Evolutionary conservation across 2,797 vertebrate genomes (phyloP).

Genomic region (Oreochromis grahami): DNA sequence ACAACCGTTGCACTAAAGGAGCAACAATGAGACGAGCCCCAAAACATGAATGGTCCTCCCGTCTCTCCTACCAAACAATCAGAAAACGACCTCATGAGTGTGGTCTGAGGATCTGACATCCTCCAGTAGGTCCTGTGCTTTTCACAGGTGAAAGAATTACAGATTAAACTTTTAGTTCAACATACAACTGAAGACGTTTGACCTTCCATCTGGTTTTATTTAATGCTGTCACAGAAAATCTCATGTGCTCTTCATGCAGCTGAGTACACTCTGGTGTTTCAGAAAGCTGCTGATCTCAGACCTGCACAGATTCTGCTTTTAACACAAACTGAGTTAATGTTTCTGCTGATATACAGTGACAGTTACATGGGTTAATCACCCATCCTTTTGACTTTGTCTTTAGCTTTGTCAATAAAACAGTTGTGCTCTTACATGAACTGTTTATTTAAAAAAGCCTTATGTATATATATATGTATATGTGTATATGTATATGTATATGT

Average conservation of each 20-base stretch:
- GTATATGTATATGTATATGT: too few species aligned
- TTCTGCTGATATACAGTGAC: background rate
- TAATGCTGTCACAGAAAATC: too few species aligned
- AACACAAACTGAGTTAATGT: fast-evolving
- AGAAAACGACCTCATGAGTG: background rate
- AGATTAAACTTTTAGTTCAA: background rate
- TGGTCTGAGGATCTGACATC: background rate
- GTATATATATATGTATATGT: too few species aligned
- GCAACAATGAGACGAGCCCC: background rate
- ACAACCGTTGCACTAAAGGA: background rate
- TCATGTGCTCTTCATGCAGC: too few species aligned
- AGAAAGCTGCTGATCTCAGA: too few species aligned
- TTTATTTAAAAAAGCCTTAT: too few species aligned
- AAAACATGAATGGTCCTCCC: background rate
- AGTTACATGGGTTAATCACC: too few species aligned
- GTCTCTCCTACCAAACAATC: background rate
- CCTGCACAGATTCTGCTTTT: too few species aligned
- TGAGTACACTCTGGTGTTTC: too few species aligned
- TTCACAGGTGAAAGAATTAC: background rate
- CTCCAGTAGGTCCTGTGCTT: background rate
- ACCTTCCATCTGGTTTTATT: too few species aligned
- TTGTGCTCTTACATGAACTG: too few species aligned
- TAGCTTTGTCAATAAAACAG: background rate
- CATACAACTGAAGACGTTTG: too few species aligned
- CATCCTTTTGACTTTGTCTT: background rate